Evolutionary conservation across 2,797 vertebrate species (phyloP), one percentile per base, ranked within the genome.

Genomic region (Arrhamphus sclerolepis): DNA sequence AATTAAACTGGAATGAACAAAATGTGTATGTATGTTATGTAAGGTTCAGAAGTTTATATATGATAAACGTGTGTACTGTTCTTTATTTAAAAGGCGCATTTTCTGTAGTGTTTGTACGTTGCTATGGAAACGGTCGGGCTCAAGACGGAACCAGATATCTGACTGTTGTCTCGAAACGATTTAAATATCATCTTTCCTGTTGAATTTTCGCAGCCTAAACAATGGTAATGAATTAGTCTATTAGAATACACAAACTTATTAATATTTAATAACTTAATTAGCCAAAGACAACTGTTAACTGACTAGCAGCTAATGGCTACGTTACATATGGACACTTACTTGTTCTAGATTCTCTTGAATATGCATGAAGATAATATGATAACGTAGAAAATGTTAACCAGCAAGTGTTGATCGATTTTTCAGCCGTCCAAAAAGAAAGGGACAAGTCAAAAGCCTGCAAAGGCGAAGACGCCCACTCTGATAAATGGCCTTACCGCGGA

Each of bases 401-500:
- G 6, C 16, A 53, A 8, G 16, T 0, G 11, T 29, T 34, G 7
- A 28, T 53, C 24, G 4, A n/a, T n/a, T 40, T 1, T 53, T 5
- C 75, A 90, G 89, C 81, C 86, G 7, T 87, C 87, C 2, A 89
- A 90, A 72, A 82, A 41, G 14, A 85, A 81, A 74, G 62, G 64
- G 20, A 11, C 76, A 20, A 44, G 50, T 49, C 80, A 85, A 53
- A 83, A 67, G 6, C 17, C 81, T n/a, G 46, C 74, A 20, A 84
- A 80, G 39, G 34, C 56, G 0, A 81, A 17, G 62, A 72, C 81
- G 1, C 82, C 80, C 2, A 75, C 69, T 1, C 68, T 87, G 53
- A 84, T 89, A 31, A 68, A 89, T 55, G 88, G 88, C 14, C 82
- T 84, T 0, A 84, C 87, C 41, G 86, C 77, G 51, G 88, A 89